Base-by-base conservation (phyloP, 2,888 invertebrate genomes). In the Venustoraphidia nigricollis region DNA sequence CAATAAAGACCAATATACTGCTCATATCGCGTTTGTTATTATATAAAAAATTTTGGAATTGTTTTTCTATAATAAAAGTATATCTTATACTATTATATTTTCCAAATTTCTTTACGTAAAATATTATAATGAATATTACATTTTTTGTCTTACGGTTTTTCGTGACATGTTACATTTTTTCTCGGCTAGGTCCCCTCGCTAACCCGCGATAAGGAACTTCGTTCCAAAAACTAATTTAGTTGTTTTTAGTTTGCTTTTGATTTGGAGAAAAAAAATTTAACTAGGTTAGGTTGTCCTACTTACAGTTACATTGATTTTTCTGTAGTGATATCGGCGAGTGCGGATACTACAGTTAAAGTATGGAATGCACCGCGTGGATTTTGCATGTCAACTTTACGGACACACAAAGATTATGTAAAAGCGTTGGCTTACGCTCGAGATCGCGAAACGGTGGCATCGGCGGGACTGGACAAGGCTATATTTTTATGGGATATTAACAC, bases 341-440 rank as follows among this genome's bases (percentile, higher is more conserved):
- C 95, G 53, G 98, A 99, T 67, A 96, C 97, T 14, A 98, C 98
- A 41, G 96, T 98, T 0, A 98, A 98, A 70, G 95, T 98, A 51
- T 98, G 98, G 98, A 98, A 97, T 69, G 95, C 97, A 11, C 92
- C 95, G 56, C 97, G 96, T 73, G 96, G 97, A 9, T 96, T 95
- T 63, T 98, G 97, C 64, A 95, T 98, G 95, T 97, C 96, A 0
- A 98, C 97, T 2, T 71, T 98, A 55, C 75, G 97, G 51, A 97
- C 96, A 43, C 97, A 98, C 66, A 93, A 94, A 67, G 98, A 98
- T 65, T 98, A 98, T 69, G 98, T 98, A 9, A 90, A 96, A 65
- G 92, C 95, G 14, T 67, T 98, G 60, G 97, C 98, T 0, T 98
- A 98, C 67, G 97, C 97, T 13, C 90, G 88, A 66, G 96, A 97